Evolutionary conservation across 2,797 vertebrate species (phyloP).

Genomic region (Euphonia xanthogaster): DNA sequence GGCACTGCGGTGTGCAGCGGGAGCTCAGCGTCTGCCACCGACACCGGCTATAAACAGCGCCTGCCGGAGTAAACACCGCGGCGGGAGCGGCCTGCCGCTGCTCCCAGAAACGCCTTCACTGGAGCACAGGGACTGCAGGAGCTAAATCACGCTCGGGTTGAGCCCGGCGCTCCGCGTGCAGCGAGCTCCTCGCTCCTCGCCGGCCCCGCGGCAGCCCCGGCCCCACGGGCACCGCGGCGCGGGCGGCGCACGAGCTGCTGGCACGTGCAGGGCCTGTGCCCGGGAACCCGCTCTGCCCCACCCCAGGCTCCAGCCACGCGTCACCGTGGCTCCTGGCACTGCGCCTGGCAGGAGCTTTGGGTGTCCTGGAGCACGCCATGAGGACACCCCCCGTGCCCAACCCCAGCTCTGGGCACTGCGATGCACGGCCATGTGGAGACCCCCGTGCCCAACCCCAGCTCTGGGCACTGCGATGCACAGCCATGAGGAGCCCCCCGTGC

Average conservation of each 20-base stretch:
- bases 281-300: accelerated
- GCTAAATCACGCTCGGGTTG: background rate
- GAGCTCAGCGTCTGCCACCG: background rate
- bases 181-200: background rate
- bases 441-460: too few relatives aligned
- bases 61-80: background rate
- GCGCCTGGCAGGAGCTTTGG: background rate
- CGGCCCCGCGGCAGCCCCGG: background rate
- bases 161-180: background rate
- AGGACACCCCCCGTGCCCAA: accelerated
- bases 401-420: too few relatives aligned
- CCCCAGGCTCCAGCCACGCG: accelerated
- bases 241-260: accelerated
- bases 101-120: background rate
- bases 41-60: background rate
- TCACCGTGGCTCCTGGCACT: background rate
- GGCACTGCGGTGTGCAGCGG: background rate
- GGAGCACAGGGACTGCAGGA: background rate
- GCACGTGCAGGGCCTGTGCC: background rate
- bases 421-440: too few relatives aligned
- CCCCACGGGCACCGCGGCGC: accelerated
- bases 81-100: background rate
- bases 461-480: too few relatives aligned
- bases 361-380: accelerated
- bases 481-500: background rate